Conservation (phyloP, 2,113 vertebrate genomes). For the Carollia perspicillata region DNA sequence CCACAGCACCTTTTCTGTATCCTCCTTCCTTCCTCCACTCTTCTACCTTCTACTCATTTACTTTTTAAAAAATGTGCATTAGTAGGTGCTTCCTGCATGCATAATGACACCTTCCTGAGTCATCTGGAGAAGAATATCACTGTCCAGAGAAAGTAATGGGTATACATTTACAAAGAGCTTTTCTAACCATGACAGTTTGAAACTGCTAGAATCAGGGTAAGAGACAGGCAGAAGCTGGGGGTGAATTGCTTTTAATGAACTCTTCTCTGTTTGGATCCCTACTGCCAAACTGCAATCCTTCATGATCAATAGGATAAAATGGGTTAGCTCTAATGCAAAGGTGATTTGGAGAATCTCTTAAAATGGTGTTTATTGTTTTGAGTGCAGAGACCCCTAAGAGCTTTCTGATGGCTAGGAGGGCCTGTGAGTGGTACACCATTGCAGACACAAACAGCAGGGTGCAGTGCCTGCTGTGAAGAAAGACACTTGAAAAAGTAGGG, state of each 20-base stretch:
- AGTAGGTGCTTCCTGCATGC: neutral
- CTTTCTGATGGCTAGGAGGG: neutral
- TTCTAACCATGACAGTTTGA: neutral
- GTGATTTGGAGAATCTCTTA: neutral
- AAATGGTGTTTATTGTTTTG: neutral
- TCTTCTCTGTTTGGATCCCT: neutral
- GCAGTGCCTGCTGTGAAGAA: accelerated
- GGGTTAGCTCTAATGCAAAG: neutral
- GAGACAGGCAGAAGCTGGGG: neutral
- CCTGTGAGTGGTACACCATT: neutral
- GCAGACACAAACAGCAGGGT: neutral
- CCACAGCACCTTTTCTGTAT: accelerated
- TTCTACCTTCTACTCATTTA: neutral
- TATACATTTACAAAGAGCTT: neutral
- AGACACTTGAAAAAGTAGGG: neutral
- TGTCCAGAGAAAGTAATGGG: neutral
- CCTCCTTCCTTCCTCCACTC: neutral
- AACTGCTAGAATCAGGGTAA: neutral
- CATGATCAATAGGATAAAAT: neutral
- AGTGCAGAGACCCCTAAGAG: neutral
- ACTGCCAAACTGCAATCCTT: neutral
- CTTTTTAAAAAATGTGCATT: neutral
- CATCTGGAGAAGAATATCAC: neutral
- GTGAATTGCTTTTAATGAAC: neutral
- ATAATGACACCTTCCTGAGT: neutral